Percentiles rank a stretch among this genome's conserved stretches.
These are phyloP conservation scores for Leptopterna dolabrata DNA, from an alignment of 2,888 invertebrate species.

Conservation along the genomic window DNA sequence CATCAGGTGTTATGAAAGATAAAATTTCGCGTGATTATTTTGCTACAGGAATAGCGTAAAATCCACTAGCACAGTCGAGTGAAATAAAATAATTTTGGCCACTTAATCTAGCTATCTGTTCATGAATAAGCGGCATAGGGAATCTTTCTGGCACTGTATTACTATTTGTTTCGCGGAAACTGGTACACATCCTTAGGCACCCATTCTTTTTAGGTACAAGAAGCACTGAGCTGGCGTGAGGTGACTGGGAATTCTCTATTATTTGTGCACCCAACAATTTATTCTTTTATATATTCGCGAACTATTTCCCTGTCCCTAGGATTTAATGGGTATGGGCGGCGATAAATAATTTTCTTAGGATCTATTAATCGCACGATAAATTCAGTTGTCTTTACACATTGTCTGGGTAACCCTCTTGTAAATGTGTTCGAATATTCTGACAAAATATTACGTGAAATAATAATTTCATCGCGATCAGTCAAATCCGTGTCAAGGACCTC, in stretches of 20 bases:
- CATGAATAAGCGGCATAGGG: slow-evolving; percentile 59
- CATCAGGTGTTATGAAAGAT: neutral
- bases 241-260: slow-evolving; percentile 15
- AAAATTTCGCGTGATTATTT: neutral
- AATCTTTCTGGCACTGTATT: no score
- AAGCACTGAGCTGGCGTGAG: slow-evolving; percentile 36
- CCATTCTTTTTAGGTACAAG: slow-evolving; percentile 37
- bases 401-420: neutral
- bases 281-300: slow-evolving; percentile 10
- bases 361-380: neutral
- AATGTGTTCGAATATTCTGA: neutral
- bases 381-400: neutral
- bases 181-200: neutral
- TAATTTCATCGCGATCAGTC: no score
- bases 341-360: slow-evolving; percentile 8
- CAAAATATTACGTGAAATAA: neutral
- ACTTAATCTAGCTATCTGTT: slow-evolving; percentile 59
- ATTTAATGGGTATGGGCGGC: slow-evolving; percentile 13
- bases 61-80: slow-evolving; percentile 50
- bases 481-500: no score
- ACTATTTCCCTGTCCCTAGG: neutral
- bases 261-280: slow-evolving; percentile 10
- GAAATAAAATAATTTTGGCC: slow-evolving; percentile 64
- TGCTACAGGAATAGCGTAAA: neutral
- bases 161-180: neutral